phyloP scores from a whole-genome alignment of 2,888 invertebrate genomes.

The Pseudococcus longispinus region DNA sequence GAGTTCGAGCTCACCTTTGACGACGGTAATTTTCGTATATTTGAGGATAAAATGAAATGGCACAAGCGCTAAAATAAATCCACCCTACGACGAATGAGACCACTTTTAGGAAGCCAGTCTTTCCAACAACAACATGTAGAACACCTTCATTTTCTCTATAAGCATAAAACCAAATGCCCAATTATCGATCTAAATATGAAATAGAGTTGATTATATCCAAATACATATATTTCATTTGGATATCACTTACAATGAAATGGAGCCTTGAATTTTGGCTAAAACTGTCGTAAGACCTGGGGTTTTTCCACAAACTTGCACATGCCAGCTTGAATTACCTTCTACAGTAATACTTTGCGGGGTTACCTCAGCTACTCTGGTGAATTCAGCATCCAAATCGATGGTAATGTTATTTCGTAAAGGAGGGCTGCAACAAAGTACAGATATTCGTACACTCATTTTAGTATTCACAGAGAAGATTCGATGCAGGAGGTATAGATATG shows the following conservation, averaged over 20 bases:
- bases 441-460: not conserved
- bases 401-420: not conserved
- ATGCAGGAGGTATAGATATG: not conserved
- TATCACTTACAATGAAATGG: not conserved
- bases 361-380: not conserved
- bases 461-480: not conserved
- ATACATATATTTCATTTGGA: not conserved
- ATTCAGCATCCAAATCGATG: not conserved
- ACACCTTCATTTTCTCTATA: conserved; percentile 74
- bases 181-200: no score
- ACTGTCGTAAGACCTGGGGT: not conserved
- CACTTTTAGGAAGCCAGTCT: conserved; percentile 72
- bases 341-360: not conserved
- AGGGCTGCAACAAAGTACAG: not conserved
- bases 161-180: not conserved
- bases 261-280: not conserved
- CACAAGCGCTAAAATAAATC: conserved; percentile 98
- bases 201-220: not conserved
- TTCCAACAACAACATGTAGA: conserved; percentile 78
- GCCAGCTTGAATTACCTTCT: not conserved
- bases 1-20: conserved; percentile 70
- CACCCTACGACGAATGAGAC: conserved; percentile 90
- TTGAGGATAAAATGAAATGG: conserved; percentile 98
- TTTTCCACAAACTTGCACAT: not conserved
- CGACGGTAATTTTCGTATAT: conserved; percentile 88